phyloP scores from a whole-genome alignment of 2,888 invertebrate genomes.

The Coecobrya sp. region DNA sequence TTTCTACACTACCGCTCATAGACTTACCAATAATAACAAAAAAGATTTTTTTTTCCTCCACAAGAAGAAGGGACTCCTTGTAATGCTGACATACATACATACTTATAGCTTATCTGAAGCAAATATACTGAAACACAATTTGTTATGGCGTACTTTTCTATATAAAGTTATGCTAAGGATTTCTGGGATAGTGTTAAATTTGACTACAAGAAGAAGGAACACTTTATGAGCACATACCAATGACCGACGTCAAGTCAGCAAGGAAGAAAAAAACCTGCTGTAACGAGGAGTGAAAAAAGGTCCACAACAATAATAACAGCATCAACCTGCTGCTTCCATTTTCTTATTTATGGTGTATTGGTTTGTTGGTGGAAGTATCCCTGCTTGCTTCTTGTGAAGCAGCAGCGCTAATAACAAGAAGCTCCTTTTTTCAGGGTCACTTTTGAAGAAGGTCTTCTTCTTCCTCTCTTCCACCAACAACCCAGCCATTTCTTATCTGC shows the following conservation, averaged over 20 bases:
- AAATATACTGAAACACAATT: conserved; percentile 15
- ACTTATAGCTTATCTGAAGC: too few relatives aligned
- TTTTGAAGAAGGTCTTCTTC: conserved; percentile 55
- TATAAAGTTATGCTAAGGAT: background rate
- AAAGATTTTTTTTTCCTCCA: conserved; percentile 49
- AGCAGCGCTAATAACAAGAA: conserved; percentile 73
- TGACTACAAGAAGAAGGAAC: background rate
- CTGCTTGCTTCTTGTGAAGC: conserved; percentile 34
- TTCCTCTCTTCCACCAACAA: background rate
- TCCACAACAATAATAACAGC: conserved; percentile 62
- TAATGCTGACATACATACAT: background rate
- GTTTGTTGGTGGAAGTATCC: conserved; percentile 36
- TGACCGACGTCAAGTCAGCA: conserved; percentile 71
- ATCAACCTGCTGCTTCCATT: conserved; percentile 79
- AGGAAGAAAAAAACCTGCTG: conserved; percentile 68
- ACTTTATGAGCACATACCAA: conserved; percentile 55
- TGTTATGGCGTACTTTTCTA: conserved; percentile 27
- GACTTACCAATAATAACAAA: background rate
- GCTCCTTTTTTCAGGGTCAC: conserved; percentile 79
- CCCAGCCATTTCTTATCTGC: conserved; percentile 49
- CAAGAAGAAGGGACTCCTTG: background rate
- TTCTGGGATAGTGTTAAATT: background rate
- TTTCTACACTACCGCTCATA: conserved; percentile 62
- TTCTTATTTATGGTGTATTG: conserved; percentile 47
- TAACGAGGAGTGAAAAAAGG: conserved; percentile 74